Base-by-base conservation (phyloP, 2,888 invertebrate genomes). In the Scotopteryx bipunctaria region DNA sequence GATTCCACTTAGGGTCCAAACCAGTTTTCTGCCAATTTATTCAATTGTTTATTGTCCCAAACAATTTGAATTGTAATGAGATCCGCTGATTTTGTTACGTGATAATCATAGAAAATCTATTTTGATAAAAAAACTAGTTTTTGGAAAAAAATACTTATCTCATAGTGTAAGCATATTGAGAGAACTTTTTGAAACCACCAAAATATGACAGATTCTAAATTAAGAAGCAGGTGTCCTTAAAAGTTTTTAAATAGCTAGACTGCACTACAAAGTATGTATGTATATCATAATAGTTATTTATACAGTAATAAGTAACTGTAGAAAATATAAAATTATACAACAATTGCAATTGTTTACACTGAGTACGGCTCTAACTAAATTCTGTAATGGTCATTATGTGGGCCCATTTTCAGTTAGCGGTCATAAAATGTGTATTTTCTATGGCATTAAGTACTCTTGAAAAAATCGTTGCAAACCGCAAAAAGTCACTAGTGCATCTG, bases 401-500 rank as follows among this genome's bases (percentile, higher is more conserved):
- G 45, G 45, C 15, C 5, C 32, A 37, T 43, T 19, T 41, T 44
- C 19, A 45, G 36, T 27, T 14, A 36, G 15, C 6, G 3, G 31
- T 6, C 14, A 41, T 31, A 19, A 29, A 13, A 19, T 21, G n/a
- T 9, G 14, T 19, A 36, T 44, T 14, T 15, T 44, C 2, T 19
- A 19, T 13, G 21, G 35, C 32, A 13, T 17, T 4, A 13, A 32
- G 25, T 13, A 52, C 31, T 21, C 8, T 43, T 44, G n/a, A 38
- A 54, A 54, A 42, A 27, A 31, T 31, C 53, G 53, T 48, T 53
- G n/a, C 16, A 9, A 35, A 54, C 48, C 53, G 43, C 48, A 54
- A 51, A 40, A 43, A 32, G 9, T 40, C 3, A 5, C 9, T 15
- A 42, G n/a, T 46, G 61, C 81, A 79, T 78, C 81, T 79, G 81